phyloP scores from a whole-genome alignment of 2,113 vertebrate genomes.

The Stegastes partitus region DNA sequence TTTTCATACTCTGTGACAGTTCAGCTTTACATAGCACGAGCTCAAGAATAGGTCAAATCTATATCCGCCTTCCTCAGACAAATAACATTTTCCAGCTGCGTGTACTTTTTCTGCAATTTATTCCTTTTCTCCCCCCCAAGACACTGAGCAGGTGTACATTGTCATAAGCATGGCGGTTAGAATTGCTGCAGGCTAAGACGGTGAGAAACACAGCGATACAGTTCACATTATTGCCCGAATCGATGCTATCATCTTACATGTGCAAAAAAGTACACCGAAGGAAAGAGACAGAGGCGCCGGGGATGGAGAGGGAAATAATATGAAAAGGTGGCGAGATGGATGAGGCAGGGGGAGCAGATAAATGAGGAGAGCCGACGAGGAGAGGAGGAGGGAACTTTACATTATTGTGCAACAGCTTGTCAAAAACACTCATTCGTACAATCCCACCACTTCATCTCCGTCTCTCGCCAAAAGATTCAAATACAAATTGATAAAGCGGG shows the following conservation, averaged over 20 bases:
- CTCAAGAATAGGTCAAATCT: constrained; percentile 29
- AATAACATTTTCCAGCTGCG: constrained; percentile 37
- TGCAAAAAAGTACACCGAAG: constrained; percentile 57
- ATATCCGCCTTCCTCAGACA: constrained; percentile 16
- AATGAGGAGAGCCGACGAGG: background rate
- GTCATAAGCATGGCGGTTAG: constrained; percentile 25
- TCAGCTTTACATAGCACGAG: constrained; percentile 25
- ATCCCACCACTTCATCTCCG: background rate
- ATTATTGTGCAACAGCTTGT: constrained; percentile 51
- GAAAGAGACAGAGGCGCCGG: background rate
- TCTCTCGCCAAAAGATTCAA: constrained; percentile 6
- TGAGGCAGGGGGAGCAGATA: constrained; percentile 7
- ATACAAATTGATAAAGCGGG: constrained; percentile 8
- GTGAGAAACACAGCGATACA: constrained; percentile 26
- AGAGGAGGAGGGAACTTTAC: constrained; percentile 21
- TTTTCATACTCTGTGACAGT: constrained; percentile 38
- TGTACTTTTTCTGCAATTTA: constrained; percentile 25
- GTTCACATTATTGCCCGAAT: constrained; percentile 64
- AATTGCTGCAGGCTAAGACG: constrained; percentile 43
- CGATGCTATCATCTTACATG: constrained; percentile 31
- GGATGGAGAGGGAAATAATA: constrained; percentile 2
- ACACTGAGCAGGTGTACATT: constrained; percentile 34
- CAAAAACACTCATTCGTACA: constrained; percentile 27
- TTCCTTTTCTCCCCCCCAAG: constrained; percentile 18
- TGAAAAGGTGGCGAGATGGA: constrained; percentile 1